These are phyloP conservation scores for Ceyx melanurus DNA, from an alignment of 2,113 vertebrate species.

Conservation along the genomic window DNA sequence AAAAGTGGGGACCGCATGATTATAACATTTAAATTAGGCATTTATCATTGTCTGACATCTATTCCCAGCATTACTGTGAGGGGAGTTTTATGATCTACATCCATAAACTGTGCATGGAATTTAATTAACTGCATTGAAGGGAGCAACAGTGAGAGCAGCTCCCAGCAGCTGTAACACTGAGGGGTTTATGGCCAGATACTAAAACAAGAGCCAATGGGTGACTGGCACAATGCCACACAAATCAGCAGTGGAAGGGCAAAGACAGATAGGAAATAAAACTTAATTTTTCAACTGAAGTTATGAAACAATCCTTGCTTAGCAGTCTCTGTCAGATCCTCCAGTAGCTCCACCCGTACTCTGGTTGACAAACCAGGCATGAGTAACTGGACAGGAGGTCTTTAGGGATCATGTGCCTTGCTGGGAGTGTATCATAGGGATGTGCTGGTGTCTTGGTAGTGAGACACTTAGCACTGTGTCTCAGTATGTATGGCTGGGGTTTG, in stretches of 20 bases:
- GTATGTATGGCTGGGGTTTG: neutral
- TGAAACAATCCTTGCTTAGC: conserved; percentile 16
- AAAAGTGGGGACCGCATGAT: neutral
- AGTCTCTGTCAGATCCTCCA: neutral
- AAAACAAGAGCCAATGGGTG: conserved; percentile 62
- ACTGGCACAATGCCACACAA: conserved; percentile 51
- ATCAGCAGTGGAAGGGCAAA: conserved; percentile 60
- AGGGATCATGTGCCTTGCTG: neutral
- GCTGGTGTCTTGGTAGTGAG: neutral
- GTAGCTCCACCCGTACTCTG: neutral
- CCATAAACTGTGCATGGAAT: conserved; percentile 62
- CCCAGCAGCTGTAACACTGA: conserved; percentile 59
- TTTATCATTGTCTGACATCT: conserved; percentile 59
- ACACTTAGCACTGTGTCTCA: neutral
- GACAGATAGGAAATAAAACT: conserved; percentile 64
- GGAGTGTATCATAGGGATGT: neutral
- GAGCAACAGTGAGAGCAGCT: conserved; percentile 47
- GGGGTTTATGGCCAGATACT: conserved; percentile 72
- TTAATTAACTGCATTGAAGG: conserved; percentile 72
- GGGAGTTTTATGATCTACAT: conserved; percentile 66
- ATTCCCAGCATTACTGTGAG: conserved; percentile 26
- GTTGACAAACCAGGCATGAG: neutral
- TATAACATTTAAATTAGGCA: conserved; percentile 37
- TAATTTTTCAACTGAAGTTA: conserved; percentile 43
- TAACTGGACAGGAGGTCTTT: neutral